phyloP scores from a whole-genome alignment of 2,797 vertebrate genomes.

The Sebastes vulpes region DNA sequence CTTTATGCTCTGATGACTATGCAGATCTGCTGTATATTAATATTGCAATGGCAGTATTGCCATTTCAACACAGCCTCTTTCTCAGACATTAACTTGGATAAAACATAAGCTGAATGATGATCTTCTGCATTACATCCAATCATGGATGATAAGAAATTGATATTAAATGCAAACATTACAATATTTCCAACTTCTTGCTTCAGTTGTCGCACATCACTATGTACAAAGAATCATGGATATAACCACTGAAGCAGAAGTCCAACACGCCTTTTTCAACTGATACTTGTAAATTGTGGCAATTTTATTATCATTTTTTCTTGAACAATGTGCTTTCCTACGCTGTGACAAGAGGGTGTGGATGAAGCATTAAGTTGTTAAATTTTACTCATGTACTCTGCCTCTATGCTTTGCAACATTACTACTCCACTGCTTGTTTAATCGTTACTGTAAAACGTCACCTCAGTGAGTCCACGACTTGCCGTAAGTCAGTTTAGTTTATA shows the following conservation, averaged over 20 bases:
- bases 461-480: neutral
- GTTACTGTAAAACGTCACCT: neutral
- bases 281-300: neutral
- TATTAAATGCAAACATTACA: constrained; percentile 62
- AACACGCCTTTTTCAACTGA: neutral
- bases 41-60: constrained; percentile 35
- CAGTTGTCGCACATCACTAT: constrained; percentile 43
- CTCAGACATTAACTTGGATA: constrained; percentile 45
- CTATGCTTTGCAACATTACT: no score
- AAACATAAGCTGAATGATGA: constrained; percentile 40
- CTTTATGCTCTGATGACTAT: constrained; percentile 48
- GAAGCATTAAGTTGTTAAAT: no score
- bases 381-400: no score
- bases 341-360: no score
- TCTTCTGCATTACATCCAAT: constrained; percentile 1
- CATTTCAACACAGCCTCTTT: constrained; percentile 35
- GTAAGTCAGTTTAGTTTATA: neutral
- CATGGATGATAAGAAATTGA: neutral
- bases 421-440: neutral
- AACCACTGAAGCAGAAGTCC: constrained; percentile 6
- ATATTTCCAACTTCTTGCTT: constrained; percentile 44
- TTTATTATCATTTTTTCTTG: no score
- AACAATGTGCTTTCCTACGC: no score
- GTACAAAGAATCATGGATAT: constrained; percentile 23
- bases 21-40: constrained; percentile 50